A percentile compares a stretch with the other conserved stretches of the same genome.
Conservation (phyloP, 2,113 vertebrate genomes). For the Mungos mungo region DNA sequence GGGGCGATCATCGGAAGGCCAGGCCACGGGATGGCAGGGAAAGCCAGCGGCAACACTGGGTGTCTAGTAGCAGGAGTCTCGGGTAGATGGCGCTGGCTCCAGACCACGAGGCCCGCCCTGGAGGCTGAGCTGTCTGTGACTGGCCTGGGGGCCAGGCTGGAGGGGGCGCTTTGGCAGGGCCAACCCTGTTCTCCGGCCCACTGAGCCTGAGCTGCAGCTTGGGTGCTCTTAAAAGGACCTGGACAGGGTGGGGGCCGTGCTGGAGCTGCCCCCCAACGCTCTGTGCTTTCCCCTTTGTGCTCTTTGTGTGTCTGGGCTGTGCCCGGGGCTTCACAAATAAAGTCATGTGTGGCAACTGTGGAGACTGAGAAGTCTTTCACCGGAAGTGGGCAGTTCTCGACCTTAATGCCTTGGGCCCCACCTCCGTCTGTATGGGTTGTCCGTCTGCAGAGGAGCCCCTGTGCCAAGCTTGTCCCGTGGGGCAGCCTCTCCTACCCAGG, state of each 20-base stretch:
- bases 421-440: background rate
- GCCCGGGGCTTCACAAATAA: slow-evolving; percentile 74
- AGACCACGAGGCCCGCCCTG: no score
- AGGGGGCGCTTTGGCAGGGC: background rate
- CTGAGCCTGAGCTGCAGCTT: background rate
- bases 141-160: background rate
- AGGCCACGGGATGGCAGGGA: background rate
- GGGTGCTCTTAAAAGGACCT: background rate
- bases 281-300: background rate
- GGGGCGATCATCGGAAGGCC: background rate
- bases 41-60: background rate
- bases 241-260: background rate
- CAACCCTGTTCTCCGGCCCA: background rate
- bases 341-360: slow-evolving; percentile 40
- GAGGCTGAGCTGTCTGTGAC: background rate
- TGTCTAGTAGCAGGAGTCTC: background rate
- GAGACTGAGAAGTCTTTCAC: background rate
- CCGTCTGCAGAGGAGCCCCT: rapidly evolving
- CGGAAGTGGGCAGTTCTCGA: rapidly evolving
- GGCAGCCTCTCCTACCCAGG: background rate
- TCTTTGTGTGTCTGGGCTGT: slow-evolving; percentile 64
- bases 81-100: background rate
- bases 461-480: background rate
- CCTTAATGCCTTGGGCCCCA: no score
- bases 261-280: rapidly evolving